Conservation (phyloP, 2,888 invertebrate species). For the Cantharis rufa region DNA sequence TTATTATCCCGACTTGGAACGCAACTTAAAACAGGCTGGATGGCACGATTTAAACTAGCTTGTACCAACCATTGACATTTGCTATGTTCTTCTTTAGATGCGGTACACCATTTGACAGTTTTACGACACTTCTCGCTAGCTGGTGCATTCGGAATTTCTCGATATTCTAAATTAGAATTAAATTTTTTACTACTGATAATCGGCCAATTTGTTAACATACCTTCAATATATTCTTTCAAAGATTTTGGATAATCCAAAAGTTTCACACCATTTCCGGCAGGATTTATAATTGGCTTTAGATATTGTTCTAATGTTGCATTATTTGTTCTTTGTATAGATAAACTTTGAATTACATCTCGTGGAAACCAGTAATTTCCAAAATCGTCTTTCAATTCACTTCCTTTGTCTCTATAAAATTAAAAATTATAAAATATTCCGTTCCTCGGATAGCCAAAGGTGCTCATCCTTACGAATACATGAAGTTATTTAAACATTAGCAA, state of each 20-base stretch:
- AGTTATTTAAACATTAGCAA: no score
- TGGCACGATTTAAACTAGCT: slow-evolving; percentile 61
- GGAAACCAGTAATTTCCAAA: slow-evolving; percentile 57
- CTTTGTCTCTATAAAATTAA: slow-evolving; percentile 21
- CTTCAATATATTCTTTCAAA: slow-evolving; percentile 11
- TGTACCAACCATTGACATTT: slow-evolving; percentile 67
- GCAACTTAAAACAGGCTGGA: slow-evolving; percentile 64
- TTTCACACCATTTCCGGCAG: not conserved
- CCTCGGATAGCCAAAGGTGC: not conserved
- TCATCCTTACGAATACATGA: no score
- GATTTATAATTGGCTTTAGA: not conserved
- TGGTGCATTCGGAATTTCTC: slow-evolving; percentile 1
- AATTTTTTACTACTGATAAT: not conserved
- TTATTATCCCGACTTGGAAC: slow-evolving; percentile 53
- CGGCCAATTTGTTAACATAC: not conserved
- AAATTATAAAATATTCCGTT: not conserved
- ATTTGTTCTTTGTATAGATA: not conserved
- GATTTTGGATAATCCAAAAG: not conserved
- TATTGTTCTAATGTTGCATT: not conserved
- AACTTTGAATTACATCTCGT: not conserved
- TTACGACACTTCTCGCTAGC: slow-evolving; percentile 36
- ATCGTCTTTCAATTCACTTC: slow-evolving; percentile 39
- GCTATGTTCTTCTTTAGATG: slow-evolving; percentile 57
- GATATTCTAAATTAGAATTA: slow-evolving; percentile 9
- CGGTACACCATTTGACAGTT: slow-evolving; percentile 65